Percentiles rank a stretch among this genome's conserved stretches.
phyloP scores from a whole-genome alignment of 2,113 vertebrate genomes.

The Arenaria interpres region DNA sequence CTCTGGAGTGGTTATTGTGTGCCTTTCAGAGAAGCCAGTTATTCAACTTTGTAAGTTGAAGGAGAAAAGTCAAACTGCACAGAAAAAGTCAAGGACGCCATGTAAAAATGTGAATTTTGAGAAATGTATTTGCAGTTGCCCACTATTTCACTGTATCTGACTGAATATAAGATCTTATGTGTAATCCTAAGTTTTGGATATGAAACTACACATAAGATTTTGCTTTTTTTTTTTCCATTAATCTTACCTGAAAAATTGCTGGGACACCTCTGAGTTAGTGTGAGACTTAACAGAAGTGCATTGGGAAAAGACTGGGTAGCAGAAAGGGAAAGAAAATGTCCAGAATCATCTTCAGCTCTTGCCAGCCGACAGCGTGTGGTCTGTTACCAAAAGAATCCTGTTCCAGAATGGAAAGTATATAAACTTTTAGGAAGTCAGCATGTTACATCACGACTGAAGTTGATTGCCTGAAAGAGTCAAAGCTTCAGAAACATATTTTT shows the following conservation, averaged over 20 bases:
- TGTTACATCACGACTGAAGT: neutral
- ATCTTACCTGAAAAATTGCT: neutral
- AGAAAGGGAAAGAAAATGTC: neutral
- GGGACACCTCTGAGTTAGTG: neutral
- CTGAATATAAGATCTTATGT: neutral
- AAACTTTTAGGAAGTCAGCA: neutral
- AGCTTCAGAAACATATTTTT: neutral
- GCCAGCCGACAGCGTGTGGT: neutral
- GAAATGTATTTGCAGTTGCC: neutral
- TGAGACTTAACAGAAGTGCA: neutral
- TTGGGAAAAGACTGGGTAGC: neutral
- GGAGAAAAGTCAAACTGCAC: too few relatives aligned
- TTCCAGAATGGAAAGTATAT: neutral
- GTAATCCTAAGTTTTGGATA: neutral
- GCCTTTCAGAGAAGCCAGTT: neutral
- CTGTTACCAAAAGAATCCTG: neutral
- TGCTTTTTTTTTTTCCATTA: neutral
- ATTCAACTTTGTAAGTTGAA: neutral
- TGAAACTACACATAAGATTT: neutral
- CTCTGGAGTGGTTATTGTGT: neutral
- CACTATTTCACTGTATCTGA: neutral
- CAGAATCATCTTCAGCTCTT: neutral
- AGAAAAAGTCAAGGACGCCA: neutral
- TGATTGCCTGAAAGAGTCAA: neutral
- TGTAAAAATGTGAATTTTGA: neutral